Conservation (phyloP, 2,113 vertebrate species). For the Parotia lawesii region DNA sequence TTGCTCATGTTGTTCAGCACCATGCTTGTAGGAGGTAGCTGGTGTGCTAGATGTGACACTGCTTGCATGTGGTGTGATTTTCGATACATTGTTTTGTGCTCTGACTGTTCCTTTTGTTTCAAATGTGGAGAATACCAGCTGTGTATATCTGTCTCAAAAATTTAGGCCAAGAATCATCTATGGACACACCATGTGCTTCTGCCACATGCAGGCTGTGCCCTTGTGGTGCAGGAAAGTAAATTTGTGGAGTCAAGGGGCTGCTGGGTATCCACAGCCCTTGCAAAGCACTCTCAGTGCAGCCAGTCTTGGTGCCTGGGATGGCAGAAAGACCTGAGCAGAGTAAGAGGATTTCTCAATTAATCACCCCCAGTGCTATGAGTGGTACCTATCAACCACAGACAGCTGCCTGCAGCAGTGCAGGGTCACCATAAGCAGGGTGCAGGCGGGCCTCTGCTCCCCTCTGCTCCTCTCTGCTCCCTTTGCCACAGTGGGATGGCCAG, state of each 20-base stretch:
- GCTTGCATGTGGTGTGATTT: background rate
- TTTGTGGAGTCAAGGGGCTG: background rate
- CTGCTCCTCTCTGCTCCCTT: background rate
- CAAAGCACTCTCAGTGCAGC: background rate
- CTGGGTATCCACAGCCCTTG: background rate
- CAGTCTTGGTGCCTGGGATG: background rate
- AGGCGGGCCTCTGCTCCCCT: background rate
- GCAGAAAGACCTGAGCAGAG: background rate
- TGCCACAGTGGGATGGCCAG: fast-evolving
- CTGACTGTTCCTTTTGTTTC: background rate
- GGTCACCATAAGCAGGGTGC: fast-evolving
- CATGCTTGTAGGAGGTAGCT: background rate
- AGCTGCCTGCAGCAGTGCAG: background rate
- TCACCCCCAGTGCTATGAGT: fast-evolving
- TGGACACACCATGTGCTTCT: background rate
- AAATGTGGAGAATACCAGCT: background rate
- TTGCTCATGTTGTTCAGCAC: background rate
- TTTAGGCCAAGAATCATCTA: background rate
- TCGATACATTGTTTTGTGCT: background rate
- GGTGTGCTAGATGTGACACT: background rate
- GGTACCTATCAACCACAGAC: background rate
- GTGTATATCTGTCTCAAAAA: background rate
- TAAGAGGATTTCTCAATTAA: background rate
- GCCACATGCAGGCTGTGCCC: fast-evolving
- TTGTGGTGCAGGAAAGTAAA: background rate